These are phyloP conservation scores for Aporrectodea caliginosa DNA, from an alignment of 1,140 invertebrate species.

Conservation along the genomic window DNA sequence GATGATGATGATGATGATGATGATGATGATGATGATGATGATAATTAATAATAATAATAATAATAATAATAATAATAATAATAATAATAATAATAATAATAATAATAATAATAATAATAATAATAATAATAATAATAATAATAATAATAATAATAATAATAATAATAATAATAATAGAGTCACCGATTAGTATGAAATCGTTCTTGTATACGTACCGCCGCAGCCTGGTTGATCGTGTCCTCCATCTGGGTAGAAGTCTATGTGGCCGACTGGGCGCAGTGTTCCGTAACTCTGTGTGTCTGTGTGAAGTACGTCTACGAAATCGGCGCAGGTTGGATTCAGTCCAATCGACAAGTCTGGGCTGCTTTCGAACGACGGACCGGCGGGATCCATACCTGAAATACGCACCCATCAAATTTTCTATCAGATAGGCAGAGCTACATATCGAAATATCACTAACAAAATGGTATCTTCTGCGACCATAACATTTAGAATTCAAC, in stretches of 20 bases:
- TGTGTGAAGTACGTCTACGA: slow-evolving; percentile 87
- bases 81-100: too few species aligned
- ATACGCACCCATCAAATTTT: too few species aligned
- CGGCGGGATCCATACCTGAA: slow-evolving; percentile 47
- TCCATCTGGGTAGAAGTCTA: slow-evolving; percentile 47
- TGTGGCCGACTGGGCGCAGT: slow-evolving; percentile 35
- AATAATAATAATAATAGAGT: background rate
- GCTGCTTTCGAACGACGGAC: slow-evolving; percentile 47
- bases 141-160: too few species aligned
- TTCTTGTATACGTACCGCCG: slow-evolving; percentile 1
- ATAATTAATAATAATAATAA: too few species aligned
- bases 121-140: too few species aligned
- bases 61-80: too few species aligned
- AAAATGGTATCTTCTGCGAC: background rate
- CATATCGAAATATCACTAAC: background rate
- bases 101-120: too few species aligned
- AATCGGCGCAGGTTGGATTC: slow-evolving; percentile 67
- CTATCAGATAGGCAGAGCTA: too few species aligned
- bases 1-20: too few species aligned
- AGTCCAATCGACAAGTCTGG: slow-evolving; percentile 48
- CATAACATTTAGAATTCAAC: background rate
- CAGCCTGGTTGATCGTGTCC: slow-evolving; percentile 45
- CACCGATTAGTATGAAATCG: background rate
- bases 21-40: too few species aligned
- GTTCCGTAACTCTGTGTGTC: slow-evolving; percentile 64